A percentile compares a stretch with the other conserved stretches of the same genome.
phyloP scores from a whole-genome alignment of 1,140 invertebrate species.

The Battus philenor region DNA sequence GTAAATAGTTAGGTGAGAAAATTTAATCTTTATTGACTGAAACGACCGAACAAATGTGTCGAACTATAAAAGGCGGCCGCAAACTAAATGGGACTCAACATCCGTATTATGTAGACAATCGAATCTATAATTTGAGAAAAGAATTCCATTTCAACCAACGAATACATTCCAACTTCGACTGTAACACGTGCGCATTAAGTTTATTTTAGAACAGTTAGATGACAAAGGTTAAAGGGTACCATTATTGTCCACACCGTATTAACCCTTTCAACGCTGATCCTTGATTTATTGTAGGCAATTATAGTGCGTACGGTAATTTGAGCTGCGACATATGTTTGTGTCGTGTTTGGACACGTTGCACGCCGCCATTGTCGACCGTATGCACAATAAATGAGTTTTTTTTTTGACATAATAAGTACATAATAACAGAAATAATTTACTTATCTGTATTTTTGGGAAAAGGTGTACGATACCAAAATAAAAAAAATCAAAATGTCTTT shows the following conservation, averaged over 20 bases:
- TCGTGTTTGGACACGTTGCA: conserved; percentile 22
- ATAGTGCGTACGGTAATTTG: conserved; percentile 30
- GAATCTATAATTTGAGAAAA: conserved; percentile 11
- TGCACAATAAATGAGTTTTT: too few relatives aligned
- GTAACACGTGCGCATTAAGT: conserved; percentile 1
- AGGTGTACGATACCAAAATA: too few relatives aligned
- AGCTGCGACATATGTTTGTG: conserved; percentile 32
- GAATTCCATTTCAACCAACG: conserved; percentile 4
- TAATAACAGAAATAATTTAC: too few relatives aligned
- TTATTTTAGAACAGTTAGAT: conserved; percentile 1
- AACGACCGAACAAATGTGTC: too few relatives aligned
- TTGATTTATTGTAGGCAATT: conserved; percentile 54
- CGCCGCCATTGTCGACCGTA: too few relatives aligned
- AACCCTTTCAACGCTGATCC: conserved; percentile 47
- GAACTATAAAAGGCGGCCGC: neutral
- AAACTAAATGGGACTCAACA: conserved; percentile 13
- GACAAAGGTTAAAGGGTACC: conserved; percentile 30
- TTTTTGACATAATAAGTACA: too few relatives aligned
- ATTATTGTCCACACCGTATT: conserved; percentile 39
- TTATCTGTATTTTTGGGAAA: too few relatives aligned
- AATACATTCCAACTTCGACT: conserved; percentile 4
- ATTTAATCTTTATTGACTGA: too few relatives aligned
- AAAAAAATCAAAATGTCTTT: too few relatives aligned
- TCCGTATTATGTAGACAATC: conserved; percentile 26
- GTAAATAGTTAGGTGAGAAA: too few relatives aligned